A percentile compares a stretch with the other conserved stretches of the same genome.
Evolutionary conservation across 2,797 vertebrate genomes (phyloP).

Genomic region (Fundulus diaphanus): DNA sequence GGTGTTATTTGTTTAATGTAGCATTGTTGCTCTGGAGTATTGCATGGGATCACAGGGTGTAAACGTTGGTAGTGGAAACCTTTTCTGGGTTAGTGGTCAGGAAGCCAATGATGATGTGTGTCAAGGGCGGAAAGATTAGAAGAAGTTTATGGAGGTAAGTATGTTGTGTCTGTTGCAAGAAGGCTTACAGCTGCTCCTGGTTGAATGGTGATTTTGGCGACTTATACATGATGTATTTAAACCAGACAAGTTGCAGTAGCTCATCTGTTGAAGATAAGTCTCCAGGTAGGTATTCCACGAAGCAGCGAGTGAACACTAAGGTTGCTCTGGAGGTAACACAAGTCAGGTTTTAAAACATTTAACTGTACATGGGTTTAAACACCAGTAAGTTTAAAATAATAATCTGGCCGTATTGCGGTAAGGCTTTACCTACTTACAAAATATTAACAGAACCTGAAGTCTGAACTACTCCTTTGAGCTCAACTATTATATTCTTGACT

Average conservation of each 20-base stretch:
- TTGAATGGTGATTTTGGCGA: too few relatives aligned
- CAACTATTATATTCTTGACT: background rate
- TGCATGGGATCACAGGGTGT: background rate
- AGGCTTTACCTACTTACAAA: background rate
- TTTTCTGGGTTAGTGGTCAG: background rate
- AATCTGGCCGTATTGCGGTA: background rate
- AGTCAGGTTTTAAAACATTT: background rate
- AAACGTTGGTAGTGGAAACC: background rate
- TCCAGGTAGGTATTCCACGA: background rate
- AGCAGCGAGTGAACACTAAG: background rate
- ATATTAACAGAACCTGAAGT: background rate
- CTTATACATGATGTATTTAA: background rate
- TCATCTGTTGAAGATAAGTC: background rate
- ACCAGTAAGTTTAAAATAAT: background rate
- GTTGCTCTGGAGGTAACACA: background rate
- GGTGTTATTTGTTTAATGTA: background rate
- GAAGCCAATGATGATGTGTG: background rate
- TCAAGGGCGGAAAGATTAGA: background rate
- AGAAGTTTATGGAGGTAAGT: background rate
- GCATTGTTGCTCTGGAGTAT: background rate
- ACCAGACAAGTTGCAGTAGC: background rate
- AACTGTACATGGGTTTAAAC: background rate
- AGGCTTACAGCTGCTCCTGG: too few relatives aligned
- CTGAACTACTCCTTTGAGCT: background rate
- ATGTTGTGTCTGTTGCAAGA: background rate